A percentile compares a stretch with the other conserved stretches of the same genome.
Conservation (phyloP, 2,888 invertebrate genomes). For the Aporophyla lueneburgensis region DNA sequence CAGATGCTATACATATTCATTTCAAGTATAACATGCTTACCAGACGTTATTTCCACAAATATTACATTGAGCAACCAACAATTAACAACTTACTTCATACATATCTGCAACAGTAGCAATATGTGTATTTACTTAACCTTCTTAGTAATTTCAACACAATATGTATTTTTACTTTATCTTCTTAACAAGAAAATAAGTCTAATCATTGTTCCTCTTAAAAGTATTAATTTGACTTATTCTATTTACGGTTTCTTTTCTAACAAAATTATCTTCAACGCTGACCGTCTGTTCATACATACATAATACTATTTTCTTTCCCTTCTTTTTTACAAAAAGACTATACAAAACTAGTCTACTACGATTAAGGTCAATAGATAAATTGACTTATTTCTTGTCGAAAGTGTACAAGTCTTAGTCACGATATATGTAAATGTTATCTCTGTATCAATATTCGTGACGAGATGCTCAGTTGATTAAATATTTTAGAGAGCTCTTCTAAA, state of each 20-base stretch:
- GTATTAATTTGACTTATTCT: conserved; percentile 31
- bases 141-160: too few relatives aligned
- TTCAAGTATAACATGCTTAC: background rate
- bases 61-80: background rate
- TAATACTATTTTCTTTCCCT: conserved; percentile 2
- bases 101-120: background rate
- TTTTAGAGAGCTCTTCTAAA: too few relatives aligned
- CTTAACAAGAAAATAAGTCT: background rate
- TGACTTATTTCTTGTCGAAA: conserved; percentile 19
- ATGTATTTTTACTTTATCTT: background rate
- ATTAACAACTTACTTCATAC: background rate
- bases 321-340: conserved; percentile 40
- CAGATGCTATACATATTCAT: background rate
- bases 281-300: conserved; percentile 41
- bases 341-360: conserved; percentile 38
- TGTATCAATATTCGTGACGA: too few relatives aligned
- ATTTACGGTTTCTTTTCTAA: conserved; percentile 25
- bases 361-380: conserved; percentile 47
- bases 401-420: too few relatives aligned
- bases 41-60: conserved; percentile 52
- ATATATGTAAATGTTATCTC: too few relatives aligned
- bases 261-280: conserved; percentile 52
- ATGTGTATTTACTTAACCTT: background rate
- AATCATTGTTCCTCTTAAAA: conserved; percentile 49
- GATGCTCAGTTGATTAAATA: too few relatives aligned